Evolutionary conservation across 1,140 invertebrate genomes (phyloP), one percentile per base, ranked within the genome.

Genomic region (Lanistes nyassanus): DNA sequence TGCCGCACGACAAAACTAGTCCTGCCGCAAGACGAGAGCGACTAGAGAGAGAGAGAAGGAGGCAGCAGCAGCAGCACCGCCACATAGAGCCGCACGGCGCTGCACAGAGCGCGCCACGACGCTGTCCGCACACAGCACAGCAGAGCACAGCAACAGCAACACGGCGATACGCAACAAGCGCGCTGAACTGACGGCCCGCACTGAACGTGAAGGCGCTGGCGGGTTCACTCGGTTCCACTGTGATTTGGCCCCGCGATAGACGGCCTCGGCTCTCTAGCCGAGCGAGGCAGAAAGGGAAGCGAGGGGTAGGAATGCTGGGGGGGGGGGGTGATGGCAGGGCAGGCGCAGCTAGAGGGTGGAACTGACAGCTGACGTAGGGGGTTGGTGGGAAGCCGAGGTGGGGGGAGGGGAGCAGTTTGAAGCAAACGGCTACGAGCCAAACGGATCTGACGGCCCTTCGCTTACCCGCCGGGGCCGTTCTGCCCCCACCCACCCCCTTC

Each of bases 1-100:
- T 19, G 42, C 31, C 26, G 29, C 66, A 71, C 31, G n/a, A 55
- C 21, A 71, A 71, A n/a, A 29, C n/a, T 55, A n/a, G 29, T n/a
- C n/a, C n/a, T n/a, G n/a, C n/a, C n/a, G n/a, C n/a, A n/a, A n/a
- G n/a, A n/a, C n/a, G n/a, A n/a, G n/a, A n/a, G n/a, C n/a, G n/a
- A n/a, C n/a, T n/a, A n/a, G n/a, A n/a, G n/a, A n/a, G n/a, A n/a
- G n/a, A n/a, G n/a, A n/a, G n/a, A n/a, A n/a, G n/a, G n/a, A n/a
- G n/a, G n/a, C n/a, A n/a, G n/a, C n/a, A n/a, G n/a, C n/a, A n/a
- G n/a, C n/a, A n/a, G n/a, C n/a, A n/a, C n/a, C n/a, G n/a, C n/a
- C n/a, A n/a, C n/a, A n/a, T n/a, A n/a, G n/a, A n/a, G n/a, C n/a
- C n/a, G n/a, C n/a, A n/a, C n/a, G n/a, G n/a, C n/a, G n/a, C n/a